Evolutionary conservation across 2,113 vertebrate species (phyloP).

Genomic region (Caretta caretta): DNA sequence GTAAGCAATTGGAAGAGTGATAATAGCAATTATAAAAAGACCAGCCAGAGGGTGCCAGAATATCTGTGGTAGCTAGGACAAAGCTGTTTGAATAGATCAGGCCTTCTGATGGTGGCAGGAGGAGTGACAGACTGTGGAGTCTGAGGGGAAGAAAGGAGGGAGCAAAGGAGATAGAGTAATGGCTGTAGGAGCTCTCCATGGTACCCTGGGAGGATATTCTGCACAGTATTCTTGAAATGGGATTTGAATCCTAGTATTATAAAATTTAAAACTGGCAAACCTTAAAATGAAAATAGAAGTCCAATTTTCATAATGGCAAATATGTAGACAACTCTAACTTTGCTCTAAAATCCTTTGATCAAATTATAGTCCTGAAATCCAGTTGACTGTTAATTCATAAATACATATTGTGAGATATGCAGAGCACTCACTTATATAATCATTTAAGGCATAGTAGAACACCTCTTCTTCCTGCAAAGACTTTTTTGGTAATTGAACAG

Average conservation of each 20-base stretch:
- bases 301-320: neutral
- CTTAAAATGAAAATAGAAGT: neutral
- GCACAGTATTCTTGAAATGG: neutral
- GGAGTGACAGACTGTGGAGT: neutral
- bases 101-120: neutral
- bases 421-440: neutral
- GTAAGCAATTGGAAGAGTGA: neutral
- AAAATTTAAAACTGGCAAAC: neutral
- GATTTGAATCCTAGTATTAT: neutral
- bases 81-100: neutral
- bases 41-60: too few species aligned
- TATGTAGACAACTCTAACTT: neutral
- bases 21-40: neutral
- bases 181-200: slow-evolving; percentile 59
- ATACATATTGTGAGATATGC: neutral
- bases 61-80: too few species aligned
- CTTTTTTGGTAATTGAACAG: neutral
- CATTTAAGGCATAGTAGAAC: neutral
- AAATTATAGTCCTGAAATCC: neutral
- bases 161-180: neutral
- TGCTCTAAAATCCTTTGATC: neutral
- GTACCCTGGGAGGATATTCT: neutral
- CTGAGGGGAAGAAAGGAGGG: neutral
- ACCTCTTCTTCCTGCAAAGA: neutral
- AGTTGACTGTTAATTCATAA: neutral